Evolutionary conservation across 1,140 invertebrate species (phyloP), one percentile per base, ranked within the genome.

Genomic region (Chymomyza costata): DNA sequence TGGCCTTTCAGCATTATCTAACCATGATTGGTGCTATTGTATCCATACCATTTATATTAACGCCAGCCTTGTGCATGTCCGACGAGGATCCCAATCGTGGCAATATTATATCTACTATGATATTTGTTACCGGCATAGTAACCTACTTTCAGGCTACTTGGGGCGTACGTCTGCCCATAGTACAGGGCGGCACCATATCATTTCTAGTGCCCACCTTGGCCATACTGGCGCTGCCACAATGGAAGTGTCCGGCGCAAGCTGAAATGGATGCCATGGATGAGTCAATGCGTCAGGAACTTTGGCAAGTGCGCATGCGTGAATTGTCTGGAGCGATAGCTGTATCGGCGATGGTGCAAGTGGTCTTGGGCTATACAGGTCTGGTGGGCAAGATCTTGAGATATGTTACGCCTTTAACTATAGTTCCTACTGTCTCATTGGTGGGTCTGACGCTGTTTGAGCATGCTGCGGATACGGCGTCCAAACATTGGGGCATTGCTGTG

Each of bases 1-100:
- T 95, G 86, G 94, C 93, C 25, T 86, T 96, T 14, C 87, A 96
- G 92, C 94, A 96, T 82, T 96, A 95, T 80, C 84, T 96, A 47
- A 94, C 93, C 0, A 94, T 95, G 93, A 94, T 96, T 28, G 94
- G 93, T 0, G 93, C 92, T 0, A 95, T 94, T 18, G 92, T 96
- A 0, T 91, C 93, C 1, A 93, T 94, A 51, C 94, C 94, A 0
- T 93, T 95, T 59, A 91, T 97, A 32, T 82, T 96, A 30, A 92
- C 92, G 10, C 92, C 92, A 1, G 90, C 91, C 0, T 86, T 96
- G 1, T 96, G 95, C 83, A 95, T 97, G 90, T 88, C 88, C 1
- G 91, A 93, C 51, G 89, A 92, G 31, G 92, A 94, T 85, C 92
- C 93, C 0, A 90, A 92, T n/a, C 87, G 91, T 35, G 93, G 90